These are phyloP conservation scores for Sebastolobus alascanus DNA, from an alignment of 2,797 vertebrate genomes.

Conservation along the genomic window DNA sequence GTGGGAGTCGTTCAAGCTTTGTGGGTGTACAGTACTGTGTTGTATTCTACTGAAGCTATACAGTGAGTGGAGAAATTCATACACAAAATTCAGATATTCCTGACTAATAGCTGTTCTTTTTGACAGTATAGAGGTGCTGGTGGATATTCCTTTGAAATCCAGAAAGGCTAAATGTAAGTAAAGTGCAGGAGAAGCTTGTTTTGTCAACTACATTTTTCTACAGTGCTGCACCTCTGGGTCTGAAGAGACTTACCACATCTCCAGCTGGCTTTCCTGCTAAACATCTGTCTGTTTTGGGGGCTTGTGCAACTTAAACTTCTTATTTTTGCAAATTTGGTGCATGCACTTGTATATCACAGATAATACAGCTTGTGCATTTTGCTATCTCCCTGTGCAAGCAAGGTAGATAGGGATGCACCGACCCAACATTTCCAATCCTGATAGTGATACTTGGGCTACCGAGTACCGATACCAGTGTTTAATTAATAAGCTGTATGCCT, in stretches of 20 bases:
- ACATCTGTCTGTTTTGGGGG: not conserved
- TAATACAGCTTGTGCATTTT: not conserved
- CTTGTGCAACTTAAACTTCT: not conserved
- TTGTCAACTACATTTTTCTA: not conserved
- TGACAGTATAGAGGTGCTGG: not conserved
- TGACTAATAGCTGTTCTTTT: not conserved
- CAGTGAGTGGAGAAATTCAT: not conserved
- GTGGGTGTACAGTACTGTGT: slow-evolving; percentile 27
- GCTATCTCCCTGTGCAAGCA: not conserved
- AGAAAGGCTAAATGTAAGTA: not conserved
- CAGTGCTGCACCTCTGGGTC: not conserved
- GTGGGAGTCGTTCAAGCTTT: slow-evolving; percentile 37
- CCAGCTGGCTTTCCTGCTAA: not conserved
- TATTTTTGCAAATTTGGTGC: not conserved
- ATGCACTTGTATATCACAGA: not conserved
- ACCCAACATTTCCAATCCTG: no score
- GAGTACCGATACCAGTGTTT: no score
- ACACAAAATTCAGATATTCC: not conserved
- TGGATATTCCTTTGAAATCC: not conserved
- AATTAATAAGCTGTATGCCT: no score
- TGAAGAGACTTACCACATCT: not conserved
- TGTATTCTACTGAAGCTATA: not conserved
- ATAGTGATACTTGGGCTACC: no score
- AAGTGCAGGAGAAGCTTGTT: not conserved
- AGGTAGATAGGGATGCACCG: no score